Conservation (phyloP, 2,113 vertebrate species). For the Leptocoma aspasia region DNA sequence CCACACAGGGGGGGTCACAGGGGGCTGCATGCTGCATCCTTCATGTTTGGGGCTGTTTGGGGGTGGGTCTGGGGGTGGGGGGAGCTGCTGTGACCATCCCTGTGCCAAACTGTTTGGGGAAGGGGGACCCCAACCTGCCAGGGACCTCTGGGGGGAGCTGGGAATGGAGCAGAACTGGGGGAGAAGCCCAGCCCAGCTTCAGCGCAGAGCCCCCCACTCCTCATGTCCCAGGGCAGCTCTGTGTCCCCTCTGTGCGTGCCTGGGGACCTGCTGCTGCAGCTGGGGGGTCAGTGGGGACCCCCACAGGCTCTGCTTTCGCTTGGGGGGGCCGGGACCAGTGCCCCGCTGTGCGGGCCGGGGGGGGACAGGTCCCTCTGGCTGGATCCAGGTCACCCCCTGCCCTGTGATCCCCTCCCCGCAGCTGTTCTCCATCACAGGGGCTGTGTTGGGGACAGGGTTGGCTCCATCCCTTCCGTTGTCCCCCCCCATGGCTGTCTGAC, state of each 20-base stretch:
- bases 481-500: not conserved
- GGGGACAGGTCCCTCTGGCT: not conserved
- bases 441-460: not conserved
- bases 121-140: not conserved
- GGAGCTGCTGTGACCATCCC: not conserved
- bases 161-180: not conserved
- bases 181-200: not conserved
- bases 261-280: not conserved
- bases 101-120: not conserved
- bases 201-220: not conserved
- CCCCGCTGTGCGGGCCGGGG: not conserved
- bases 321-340: not conserved
- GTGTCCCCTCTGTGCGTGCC: fast-evolving
- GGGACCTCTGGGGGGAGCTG: not conserved
- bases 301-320: not conserved
- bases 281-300: not conserved
- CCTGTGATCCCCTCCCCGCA: fast-evolving
- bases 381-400: not conserved
- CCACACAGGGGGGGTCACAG: not conserved
- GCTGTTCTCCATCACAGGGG: not conserved
- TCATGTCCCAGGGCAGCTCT: not conserved
- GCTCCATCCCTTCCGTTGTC: not conserved
- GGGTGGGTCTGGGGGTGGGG: not conserved
- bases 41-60: not conserved
- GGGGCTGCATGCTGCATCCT: not conserved